Conservation (phyloP, 1,140 invertebrate genomes). For the Bombus polaris region DNA sequence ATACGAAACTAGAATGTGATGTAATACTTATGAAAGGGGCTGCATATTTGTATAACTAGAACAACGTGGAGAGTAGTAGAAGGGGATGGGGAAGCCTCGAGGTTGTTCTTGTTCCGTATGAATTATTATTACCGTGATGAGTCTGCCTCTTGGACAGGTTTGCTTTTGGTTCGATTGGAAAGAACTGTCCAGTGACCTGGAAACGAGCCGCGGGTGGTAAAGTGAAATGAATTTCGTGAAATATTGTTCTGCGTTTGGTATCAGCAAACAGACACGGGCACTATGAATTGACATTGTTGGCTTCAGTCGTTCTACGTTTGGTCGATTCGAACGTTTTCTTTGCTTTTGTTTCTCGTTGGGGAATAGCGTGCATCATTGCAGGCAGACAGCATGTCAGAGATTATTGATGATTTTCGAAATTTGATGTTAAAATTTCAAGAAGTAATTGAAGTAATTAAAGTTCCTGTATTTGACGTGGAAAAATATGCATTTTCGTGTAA, state of each 20-base stretch:
- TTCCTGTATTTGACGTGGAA: not conserved
- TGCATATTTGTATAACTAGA: not conserved
- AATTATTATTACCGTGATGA: constrained; percentile 52
- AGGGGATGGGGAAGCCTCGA: not conserved
- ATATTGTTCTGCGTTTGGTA: constrained; percentile 2
- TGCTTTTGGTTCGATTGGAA: not conserved
- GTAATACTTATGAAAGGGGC: not conserved
- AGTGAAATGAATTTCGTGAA: constrained; percentile 12
- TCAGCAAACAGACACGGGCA: not conserved
- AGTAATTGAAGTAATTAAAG: no score
- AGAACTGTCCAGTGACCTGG: constrained; percentile 30
- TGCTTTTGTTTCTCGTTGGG: not conserved
- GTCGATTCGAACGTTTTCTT: not conserved
- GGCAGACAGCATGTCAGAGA: not conserved
- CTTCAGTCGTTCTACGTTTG: not conserved
- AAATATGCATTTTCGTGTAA: not conserved
- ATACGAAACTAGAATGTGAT: not conserved
- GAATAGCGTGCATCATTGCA: not conserved
- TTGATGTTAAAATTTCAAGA: not conserved
- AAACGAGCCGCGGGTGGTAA: constrained; percentile 9
- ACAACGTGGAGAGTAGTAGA: not conserved
- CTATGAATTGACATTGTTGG: not conserved
- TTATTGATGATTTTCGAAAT: not conserved
- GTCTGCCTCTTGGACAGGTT: constrained; percentile 21
- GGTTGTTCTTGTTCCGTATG: not conserved